Evolutionary conservation across 2,888 invertebrate genomes (phyloP), one percentile per base, ranked within the genome.

Genomic region (Drosophila borealis): DNA sequence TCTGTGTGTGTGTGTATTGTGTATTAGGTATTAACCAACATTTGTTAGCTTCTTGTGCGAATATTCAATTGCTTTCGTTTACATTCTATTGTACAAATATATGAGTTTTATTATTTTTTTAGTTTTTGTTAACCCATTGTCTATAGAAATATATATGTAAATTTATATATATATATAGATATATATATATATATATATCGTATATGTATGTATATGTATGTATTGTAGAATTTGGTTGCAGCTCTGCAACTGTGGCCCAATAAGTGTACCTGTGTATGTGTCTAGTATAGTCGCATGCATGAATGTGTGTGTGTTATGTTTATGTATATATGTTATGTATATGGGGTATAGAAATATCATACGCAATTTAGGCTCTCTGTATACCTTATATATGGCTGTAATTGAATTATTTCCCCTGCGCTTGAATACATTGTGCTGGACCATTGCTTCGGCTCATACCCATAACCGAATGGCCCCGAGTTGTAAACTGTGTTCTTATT

Each of bases 261-360:
- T 71, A 49, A 56, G 34, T 44, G 64, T 46, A 57, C 44, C 51
- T 46, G 19, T 53, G 33, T 45, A 11, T 53, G n/a, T 60, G 14
- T 44, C 17, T 17, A 17, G 9, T 56, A n/a, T 53, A 21, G 13
- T 10, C 36, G 13, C 51, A 13, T 49, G 44, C 29, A n/a, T 60
- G 14, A 36, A 29, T 48, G 53, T 36, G 29, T 56, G 36, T 45
- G 39, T 55, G 34, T 48, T 39, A 33, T 53, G 44, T 44, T 17
- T 46, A 4, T 49, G 13, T 68, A 13, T 65, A 11, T 61, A n/a
- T 60, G 11, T 25, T 25, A 25, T 68, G 55, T 68, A 45, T 77
- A 68, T 76, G 45, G 50, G 77, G 51, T 76, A 76, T 79, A 78
- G 80, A 78, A 78, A 80, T 78, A 77, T 80, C 77, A 70, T 72